Evolutionary conservation across 1,140 invertebrate genomes (phyloP).

Genomic region (Aphaenogaster rudis): DNA sequence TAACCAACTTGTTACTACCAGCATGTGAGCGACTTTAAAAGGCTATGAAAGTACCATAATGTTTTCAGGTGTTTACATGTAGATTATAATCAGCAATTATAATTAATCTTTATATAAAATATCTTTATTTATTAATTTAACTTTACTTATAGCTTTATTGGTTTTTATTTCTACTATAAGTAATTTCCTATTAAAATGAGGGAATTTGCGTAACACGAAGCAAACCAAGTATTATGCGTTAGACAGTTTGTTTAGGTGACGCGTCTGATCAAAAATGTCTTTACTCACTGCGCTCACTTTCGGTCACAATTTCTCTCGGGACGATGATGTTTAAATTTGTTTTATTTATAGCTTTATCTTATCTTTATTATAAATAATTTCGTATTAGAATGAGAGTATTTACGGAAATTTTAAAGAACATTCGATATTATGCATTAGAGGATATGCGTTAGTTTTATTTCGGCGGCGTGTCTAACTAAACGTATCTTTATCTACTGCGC

Average conservation of each 20-base stretch:
- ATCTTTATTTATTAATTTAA: neutral
- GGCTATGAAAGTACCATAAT: neutral
- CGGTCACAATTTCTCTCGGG: too few species aligned
- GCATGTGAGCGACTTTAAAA: constrained; percentile 23
- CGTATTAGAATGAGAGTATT: neutral
- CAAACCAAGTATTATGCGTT: too few species aligned
- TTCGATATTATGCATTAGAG: too few species aligned
- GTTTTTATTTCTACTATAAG: too few species aligned
- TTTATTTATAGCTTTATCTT: neutral
- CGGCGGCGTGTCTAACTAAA: neutral
- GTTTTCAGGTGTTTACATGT: constrained; percentile 3
- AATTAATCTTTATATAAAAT: neutral
- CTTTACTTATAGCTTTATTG: too few species aligned
- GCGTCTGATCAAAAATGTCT: too few species aligned
- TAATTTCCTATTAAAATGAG: too few species aligned
- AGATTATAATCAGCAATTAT: neutral
- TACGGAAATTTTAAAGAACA: too few species aligned
- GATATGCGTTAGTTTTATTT: neutral
- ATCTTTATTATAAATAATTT: neutral
- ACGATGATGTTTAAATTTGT: too few species aligned
- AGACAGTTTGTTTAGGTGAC: too few species aligned
- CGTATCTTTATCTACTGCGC: neutral
- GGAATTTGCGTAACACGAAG: too few species aligned
- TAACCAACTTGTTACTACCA: constrained; percentile 8
- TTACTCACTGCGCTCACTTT: too few species aligned